phyloP scores from a whole-genome alignment of 2,888 invertebrate species.

The Mythimna albipuncta region DNA sequence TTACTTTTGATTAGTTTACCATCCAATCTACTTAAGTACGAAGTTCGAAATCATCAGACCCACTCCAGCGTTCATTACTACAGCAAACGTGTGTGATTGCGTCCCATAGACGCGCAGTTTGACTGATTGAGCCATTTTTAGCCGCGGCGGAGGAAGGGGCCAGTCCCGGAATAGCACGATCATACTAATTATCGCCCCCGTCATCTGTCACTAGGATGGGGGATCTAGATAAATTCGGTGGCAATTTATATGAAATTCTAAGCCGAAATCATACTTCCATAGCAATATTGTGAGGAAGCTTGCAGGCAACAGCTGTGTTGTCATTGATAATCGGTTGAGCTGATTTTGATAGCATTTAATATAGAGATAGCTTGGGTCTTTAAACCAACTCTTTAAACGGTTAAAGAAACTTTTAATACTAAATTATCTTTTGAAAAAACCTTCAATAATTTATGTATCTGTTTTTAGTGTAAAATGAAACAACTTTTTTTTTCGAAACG shows the following conservation, averaged over 20 bases:
- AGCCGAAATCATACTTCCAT: slow-evolving; percentile 46
- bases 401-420: neutral
- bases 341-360: neutral
- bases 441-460: neutral
- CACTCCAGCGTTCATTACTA: slow-evolving; percentile 68
- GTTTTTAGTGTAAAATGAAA: too few species aligned
- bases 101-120: slow-evolving; percentile 73
- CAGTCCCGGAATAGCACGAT: slow-evolving; percentile 84
- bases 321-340: neutral
- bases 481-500: too few species aligned
- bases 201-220: slow-evolving; percentile 72
- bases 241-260: slow-evolving; percentile 80
- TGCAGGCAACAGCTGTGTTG: neutral
- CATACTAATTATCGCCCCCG: slow-evolving; percentile 87
- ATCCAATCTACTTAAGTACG: neutral
- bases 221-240: slow-evolving; percentile 78
- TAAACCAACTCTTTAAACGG: neutral
- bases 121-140: slow-evolving; percentile 90
- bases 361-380: neutral
- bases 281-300: slow-evolving; percentile 5
- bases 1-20: too few species aligned
- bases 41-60: slow-evolving; percentile 49
- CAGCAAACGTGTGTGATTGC: slow-evolving; percentile 72
- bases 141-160: slow-evolving; percentile 77
- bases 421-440: neutral